These are phyloP conservation scores for Spea hammondii DNA, from an alignment of 2,797 vertebrate genomes.

Conservation along the genomic window DNA sequence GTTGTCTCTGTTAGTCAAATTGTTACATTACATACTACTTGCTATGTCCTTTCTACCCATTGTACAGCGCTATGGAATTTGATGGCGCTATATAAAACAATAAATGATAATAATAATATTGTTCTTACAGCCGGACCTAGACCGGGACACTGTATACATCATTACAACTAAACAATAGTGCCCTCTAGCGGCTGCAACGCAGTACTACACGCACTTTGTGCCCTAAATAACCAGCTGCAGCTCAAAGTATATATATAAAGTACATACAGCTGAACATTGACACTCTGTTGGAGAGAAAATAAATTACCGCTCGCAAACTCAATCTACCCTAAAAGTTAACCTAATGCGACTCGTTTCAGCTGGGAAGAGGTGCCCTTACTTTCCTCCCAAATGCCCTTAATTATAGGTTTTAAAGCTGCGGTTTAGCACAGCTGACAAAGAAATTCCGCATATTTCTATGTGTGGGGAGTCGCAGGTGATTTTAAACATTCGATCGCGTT, in stretches of 20 bases:
- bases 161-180: background rate
- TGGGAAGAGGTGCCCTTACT: constrained; percentile 38
- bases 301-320: constrained; percentile 33
- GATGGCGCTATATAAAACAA: too few species aligned
- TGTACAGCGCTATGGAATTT: too few species aligned
- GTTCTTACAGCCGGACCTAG: too few species aligned
- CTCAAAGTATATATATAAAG: too few species aligned
- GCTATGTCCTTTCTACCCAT: too few species aligned
- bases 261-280: background rate
- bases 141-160: too few species aligned
- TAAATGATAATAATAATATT: too few species aligned
- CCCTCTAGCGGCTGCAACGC: constrained; percentile 50
- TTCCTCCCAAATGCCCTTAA: constrained; percentile 38
- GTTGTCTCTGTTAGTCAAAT: too few species aligned
- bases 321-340: constrained; percentile 44
- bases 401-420: constrained; percentile 38
- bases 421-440: constrained; percentile 32
- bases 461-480: too few species aligned
- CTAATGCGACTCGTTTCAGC: constrained; percentile 34
- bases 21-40: too few species aligned
- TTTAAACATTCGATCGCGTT: too few species aligned
- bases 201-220: constrained; percentile 21
- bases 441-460: background rate
- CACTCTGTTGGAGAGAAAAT: constrained; percentile 27
- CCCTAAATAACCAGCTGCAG: constrained; percentile 24